phyloP scores from a whole-genome alignment of 2,113 vertebrate genomes.

The Carassius auratus region DNA sequence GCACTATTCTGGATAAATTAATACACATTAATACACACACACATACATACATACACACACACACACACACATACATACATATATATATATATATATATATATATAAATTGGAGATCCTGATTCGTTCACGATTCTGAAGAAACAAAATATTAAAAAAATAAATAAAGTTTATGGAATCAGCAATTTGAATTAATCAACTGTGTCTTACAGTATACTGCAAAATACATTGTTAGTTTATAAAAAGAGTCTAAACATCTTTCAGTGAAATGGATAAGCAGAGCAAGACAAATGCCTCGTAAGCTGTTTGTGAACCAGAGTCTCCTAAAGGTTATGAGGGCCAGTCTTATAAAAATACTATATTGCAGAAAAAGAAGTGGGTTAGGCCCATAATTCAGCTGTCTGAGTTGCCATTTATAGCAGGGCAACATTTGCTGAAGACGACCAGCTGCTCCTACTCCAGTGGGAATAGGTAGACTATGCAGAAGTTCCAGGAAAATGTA shows the following conservation, averaged over 20 bases:
- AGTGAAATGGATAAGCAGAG: neutral
- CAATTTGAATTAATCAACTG: too few relatives aligned
- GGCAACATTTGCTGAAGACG: slow-evolving; percentile 12
- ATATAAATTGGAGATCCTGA: too few relatives aligned
- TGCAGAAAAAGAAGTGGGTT: slow-evolving; percentile 12
- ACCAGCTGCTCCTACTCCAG: slow-evolving; percentile 36
- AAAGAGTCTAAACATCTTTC: neutral
- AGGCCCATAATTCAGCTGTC: slow-evolving; percentile 32
- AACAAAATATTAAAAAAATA: too few relatives aligned
- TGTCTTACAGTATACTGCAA: too few relatives aligned
- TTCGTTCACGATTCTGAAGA: too few relatives aligned
- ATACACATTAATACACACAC: too few relatives aligned
- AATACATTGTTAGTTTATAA: too few relatives aligned
- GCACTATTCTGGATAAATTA: too few relatives aligned
- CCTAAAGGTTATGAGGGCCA: neutral
- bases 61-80: too few relatives aligned
- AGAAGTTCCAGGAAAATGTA: neutral
- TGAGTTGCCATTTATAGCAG: slow-evolving; percentile 17
- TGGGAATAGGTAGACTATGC: slow-evolving; percentile 29
- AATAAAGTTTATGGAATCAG: too few relatives aligned
- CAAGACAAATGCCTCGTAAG: neutral
- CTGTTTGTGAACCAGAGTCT: neutral
- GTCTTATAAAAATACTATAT: neutral
- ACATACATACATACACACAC: too few relatives aligned
- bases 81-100: too few relatives aligned